These are phyloP conservation scores for Cirrhinus molitorella DNA, from an alignment of 2,797 vertebrate genomes.

Conservation along the genomic window DNA sequence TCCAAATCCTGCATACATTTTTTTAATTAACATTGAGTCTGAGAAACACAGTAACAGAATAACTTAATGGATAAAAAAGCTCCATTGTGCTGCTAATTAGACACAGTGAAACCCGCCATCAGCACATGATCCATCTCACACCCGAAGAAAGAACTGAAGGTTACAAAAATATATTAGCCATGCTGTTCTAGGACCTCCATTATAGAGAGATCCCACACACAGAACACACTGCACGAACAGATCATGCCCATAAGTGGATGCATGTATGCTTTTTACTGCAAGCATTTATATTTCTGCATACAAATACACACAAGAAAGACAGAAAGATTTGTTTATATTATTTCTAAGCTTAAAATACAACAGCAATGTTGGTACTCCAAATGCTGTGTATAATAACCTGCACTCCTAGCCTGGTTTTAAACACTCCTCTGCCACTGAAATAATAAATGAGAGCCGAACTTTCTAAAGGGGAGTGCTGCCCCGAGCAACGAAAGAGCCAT, in stretches of 20 bases:
- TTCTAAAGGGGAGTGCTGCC: constrained; percentile 77
- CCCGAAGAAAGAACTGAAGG: constrained; percentile 64
- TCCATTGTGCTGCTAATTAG: constrained; percentile 82
- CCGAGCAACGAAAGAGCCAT: constrained; percentile 76
- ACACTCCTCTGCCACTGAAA: constrained; percentile 76
- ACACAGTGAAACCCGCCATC: constrained; percentile 80
- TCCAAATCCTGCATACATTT: constrained; percentile 80
- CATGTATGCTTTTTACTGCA: constrained; percentile 27
- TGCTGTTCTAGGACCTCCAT: constrained; percentile 54
- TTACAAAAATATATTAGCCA: constrained; percentile 60
- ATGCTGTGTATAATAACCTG: constrained; percentile 81
- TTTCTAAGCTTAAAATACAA: constrained; percentile 70
- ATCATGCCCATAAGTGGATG: constrained; percentile 31
- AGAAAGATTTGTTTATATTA: constrained; percentile 49
- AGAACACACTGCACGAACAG: constrained; percentile 39
- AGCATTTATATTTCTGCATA: constrained; percentile 34
- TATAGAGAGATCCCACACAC: constrained; percentile 59
- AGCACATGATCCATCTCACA: constrained; percentile 74
- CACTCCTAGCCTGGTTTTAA: constrained; percentile 75
- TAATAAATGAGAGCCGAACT: constrained; percentile 81
- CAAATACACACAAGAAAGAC: constrained; percentile 51
- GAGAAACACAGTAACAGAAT: constrained; percentile 77
- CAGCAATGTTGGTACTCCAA: constrained; percentile 69
- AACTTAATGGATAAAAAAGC: constrained; percentile 83
- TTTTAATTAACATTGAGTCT: constrained; percentile 83